phyloP scores from a whole-genome alignment of 2,113 vertebrate species.

The Spheniscus mendiculus region DNA sequence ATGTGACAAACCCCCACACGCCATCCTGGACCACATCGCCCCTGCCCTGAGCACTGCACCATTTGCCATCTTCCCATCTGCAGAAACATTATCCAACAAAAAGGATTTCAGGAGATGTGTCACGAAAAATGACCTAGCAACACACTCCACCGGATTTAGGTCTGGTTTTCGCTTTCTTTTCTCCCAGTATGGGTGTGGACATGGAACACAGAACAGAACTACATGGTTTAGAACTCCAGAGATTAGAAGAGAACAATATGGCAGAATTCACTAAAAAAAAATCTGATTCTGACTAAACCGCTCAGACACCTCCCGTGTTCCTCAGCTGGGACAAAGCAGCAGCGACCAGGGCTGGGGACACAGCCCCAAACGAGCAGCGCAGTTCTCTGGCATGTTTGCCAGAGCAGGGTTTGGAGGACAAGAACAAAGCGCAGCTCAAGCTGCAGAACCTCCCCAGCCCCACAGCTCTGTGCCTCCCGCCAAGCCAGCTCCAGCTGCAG shows the following conservation, averaged over 20 bases:
- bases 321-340: background rate
- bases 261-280: background rate
- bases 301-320: rapidly evolving
- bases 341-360: background rate
- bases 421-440: background rate
- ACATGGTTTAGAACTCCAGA: background rate
- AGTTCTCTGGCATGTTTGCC: rapidly evolving
- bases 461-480: rapidly evolving
- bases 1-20: rapidly evolving
- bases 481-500: too few relatives aligned
- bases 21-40: rapidly evolving
- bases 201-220: background rate
- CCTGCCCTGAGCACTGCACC: background rate
- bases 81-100: too few relatives aligned
- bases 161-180: too few relatives aligned
- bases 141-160: too few relatives aligned
- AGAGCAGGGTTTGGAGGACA: background rate
- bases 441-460: background rate
- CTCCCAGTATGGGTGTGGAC: background rate
- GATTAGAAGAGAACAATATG: background rate
- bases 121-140: background rate
- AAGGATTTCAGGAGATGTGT: background rate
- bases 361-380: rapidly evolving
- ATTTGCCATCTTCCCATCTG: too few relatives aligned
- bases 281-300: rapidly evolving